Base-by-base conservation (phyloP, 1,140 invertebrate species). In the Delia radicum region DNA sequence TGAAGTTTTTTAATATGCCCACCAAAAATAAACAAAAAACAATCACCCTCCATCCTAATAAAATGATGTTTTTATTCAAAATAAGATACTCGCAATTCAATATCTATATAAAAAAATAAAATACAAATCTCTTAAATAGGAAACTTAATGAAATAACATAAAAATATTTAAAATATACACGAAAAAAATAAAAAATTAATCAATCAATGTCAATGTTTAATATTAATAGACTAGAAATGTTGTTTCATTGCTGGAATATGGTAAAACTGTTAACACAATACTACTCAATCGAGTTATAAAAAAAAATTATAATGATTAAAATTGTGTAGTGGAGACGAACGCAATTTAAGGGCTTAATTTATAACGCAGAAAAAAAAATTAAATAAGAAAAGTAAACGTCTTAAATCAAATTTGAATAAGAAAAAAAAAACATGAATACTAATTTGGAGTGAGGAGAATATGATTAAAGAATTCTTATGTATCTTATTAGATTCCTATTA, bases 181-280 rank as follows among this genome's bases (percentile, higher is more conserved):
- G 12, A 42, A 65, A 65, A 27, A 27, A 65, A 65, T 65, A 69
- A 10, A 69, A 21, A 33, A 69, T 33, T 69, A 69, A 69, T 69
- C 65, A 69, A 69, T 69, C 65, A 69, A 69, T 69, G 65, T 69
- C 65, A 69, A 69, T 33, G 65, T 24, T 69, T 69, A 69, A 69
- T 69, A 69, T 69, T 69, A 69, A 69, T 33, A 69, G 65, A 33
- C 29, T 24, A 33, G 29, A 69, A 33, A 69, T 69, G 65, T 69
- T 69, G 65, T 69, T 69, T 55, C 24, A 55, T 21, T 21, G 48
- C 48, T 55, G n/a, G 24, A 55, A 55, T 55, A 55, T 21, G 48
- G 48, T 21, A 55, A 18, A 55, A 55, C 12, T 21, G 21, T 37
- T 37, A 37, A n/a, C n/a, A n/a, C n/a, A n/a, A n/a, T n/a, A n/a